phyloP scores from a whole-genome alignment of 2,797 vertebrate genomes.

The Tokudaia tokunoshimensis region DNA sequence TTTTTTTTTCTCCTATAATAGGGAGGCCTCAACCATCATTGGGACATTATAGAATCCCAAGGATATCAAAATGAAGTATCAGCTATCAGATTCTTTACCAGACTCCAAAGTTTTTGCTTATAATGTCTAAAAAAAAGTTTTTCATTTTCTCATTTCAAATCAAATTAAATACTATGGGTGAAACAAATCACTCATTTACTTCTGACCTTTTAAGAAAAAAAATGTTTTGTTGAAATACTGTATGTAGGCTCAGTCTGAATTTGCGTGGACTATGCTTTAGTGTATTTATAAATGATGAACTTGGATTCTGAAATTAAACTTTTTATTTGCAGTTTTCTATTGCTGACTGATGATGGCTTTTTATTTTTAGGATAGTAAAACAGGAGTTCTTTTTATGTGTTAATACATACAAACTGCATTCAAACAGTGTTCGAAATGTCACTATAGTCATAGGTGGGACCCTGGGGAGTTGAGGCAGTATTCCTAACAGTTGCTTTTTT shows the following conservation, averaged over 20 bases:
- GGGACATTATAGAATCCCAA: constrained; percentile 73
- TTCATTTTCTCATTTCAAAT: constrained; percentile 83
- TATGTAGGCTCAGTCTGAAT: constrained; percentile 88
- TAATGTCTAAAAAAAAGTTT: constrained; percentile 4
- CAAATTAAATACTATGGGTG: constrained; percentile 78
- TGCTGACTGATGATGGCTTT: constrained; percentile 83
- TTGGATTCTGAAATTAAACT: constrained; percentile 92
- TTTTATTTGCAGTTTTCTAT: constrained; percentile 91
- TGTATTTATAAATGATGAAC: constrained; percentile 92
- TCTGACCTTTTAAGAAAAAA: constrained; percentile 84
- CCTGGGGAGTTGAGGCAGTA: too few species aligned
- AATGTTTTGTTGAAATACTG: constrained; percentile 88
- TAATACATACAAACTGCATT: neutral
- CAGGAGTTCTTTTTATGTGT: neutral
- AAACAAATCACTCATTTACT: constrained; percentile 84
- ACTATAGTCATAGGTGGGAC: fast-evolving
- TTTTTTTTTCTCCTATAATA: constrained; percentile 76
- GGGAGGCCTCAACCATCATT: constrained; percentile 81
- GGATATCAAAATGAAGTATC: constrained; percentile 75
- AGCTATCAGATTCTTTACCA: constrained; percentile 79
- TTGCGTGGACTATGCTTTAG: constrained; percentile 90
- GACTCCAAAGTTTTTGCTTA: constrained; percentile 75
- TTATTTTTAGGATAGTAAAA: constrained; percentile 68
- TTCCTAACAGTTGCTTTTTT: neutral
- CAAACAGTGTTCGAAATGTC: neutral